These are phyloP conservation scores for Teleopsis dalmanni DNA, from an alignment of 1,140 invertebrate genomes.

Conservation along the genomic window DNA sequence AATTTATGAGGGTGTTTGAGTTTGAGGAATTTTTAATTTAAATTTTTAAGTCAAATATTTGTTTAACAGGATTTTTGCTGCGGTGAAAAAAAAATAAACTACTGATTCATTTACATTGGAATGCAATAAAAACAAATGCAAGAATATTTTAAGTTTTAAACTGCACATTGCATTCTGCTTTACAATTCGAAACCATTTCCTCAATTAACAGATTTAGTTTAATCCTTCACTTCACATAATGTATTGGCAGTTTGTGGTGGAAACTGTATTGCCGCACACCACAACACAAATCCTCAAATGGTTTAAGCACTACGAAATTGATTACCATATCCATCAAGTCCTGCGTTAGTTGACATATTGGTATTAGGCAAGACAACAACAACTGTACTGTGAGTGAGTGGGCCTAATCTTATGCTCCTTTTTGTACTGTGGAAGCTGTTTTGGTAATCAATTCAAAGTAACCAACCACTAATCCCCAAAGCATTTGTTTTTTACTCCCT, in stretches of 20 bases:
- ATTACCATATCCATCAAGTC: constrained; percentile 14
- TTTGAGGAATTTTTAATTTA: constrained; percentile 6
- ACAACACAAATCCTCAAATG: constrained; percentile 1
- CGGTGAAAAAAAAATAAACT: constrained; percentile 7
- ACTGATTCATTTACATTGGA: background rate
- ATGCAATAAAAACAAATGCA: constrained; percentile 10
- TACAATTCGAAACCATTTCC: too few species aligned
- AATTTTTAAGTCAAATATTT: constrained; percentile 9
- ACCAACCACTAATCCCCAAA: too few species aligned
- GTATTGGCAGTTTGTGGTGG: background rate
- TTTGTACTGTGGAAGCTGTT: too few species aligned
- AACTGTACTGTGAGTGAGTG: too few species aligned
- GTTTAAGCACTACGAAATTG: constrained; percentile 9
- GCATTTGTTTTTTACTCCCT: too few species aligned
- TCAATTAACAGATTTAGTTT: too few species aligned
- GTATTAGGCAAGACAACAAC: too few species aligned
- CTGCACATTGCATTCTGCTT: background rate
- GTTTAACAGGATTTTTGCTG: background rate
- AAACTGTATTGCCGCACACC: background rate
- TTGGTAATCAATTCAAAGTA: too few species aligned
- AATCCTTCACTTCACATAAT: too few species aligned
- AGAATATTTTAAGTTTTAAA: background rate
- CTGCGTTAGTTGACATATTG: too few species aligned
- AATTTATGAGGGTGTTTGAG: background rate
- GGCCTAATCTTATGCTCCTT: too few species aligned